Evolutionary conservation across 2,113 vertebrate species (phyloP).

Genomic region (Panthera uncia): DNA sequence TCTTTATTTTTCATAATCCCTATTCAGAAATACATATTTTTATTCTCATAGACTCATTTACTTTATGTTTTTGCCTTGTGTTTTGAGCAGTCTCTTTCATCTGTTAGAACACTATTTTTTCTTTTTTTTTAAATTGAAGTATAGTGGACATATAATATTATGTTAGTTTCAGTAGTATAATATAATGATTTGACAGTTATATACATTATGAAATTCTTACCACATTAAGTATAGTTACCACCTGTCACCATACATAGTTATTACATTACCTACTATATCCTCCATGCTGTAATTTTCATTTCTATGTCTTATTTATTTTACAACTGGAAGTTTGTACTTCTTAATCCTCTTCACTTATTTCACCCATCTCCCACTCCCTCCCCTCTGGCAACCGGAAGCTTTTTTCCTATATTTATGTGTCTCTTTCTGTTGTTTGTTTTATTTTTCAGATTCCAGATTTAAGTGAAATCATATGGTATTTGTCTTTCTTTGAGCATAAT

Average conservation of each 20-base stretch:
- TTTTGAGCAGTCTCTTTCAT: background rate
- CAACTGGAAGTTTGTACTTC: background rate
- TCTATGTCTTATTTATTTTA: background rate
- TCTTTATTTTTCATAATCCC: background rate
- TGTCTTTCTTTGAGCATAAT: background rate
- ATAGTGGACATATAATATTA: background rate
- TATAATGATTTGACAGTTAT: background rate
- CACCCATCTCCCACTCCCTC: background rate
- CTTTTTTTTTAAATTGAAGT: background rate
- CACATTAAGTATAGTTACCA: background rate
- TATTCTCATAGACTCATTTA: background rate
- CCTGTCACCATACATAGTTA: background rate
- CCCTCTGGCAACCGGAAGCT: background rate
- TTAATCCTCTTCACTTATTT: background rate
- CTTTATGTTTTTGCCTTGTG: background rate
- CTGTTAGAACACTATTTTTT: background rate
- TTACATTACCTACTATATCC: background rate
- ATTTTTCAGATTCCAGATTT: background rate
- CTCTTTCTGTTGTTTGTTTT: background rate
- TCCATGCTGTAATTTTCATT: background rate
- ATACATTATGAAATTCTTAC: background rate
- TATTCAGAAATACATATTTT: background rate
- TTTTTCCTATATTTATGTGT: background rate
- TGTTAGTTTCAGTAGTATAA: background rate
- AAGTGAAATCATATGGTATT: background rate